Conservation (phyloP, 2,888 invertebrate species). For the Rhagium mordax region DNA sequence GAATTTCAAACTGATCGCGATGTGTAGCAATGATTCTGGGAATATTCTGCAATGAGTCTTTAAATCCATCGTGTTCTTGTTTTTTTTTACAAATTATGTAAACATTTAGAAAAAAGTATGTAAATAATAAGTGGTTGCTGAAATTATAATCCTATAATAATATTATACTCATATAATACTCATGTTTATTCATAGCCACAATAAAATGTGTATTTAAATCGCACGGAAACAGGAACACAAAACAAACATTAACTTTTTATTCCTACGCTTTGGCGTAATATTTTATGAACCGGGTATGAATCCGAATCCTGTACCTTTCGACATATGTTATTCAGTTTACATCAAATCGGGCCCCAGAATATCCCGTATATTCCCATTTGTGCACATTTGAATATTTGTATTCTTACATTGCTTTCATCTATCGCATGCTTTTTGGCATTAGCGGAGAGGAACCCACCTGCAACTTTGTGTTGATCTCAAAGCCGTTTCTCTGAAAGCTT, state of each 20-base stretch:
- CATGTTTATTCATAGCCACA: neutral
- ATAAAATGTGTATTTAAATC: neutral
- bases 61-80: no score
- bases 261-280: slow-evolving; percentile 14
- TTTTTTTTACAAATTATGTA: no score
- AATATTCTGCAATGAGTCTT: no score
- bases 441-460: slow-evolving; percentile 34
- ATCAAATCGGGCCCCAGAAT: slow-evolving; percentile 32
- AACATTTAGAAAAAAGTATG: no score
- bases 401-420: slow-evolving; percentile 44
- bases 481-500: slow-evolving; percentile 19
- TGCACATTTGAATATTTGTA: slow-evolving; percentile 41
- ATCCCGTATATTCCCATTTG: slow-evolving; percentile 37
- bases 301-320: slow-evolving; percentile 28
- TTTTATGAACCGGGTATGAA: slow-evolving; percentile 25
- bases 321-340: slow-evolving; percentile 37
- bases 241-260: slow-evolving; percentile 16
- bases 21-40: no score
- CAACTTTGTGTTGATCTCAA: slow-evolving; percentile 31
- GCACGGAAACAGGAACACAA: neutral
- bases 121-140: no score
- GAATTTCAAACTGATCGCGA: no score
- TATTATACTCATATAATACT: neutral
- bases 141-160: no score
- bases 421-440: slow-evolving; percentile 39